A percentile compares a stretch with the other conserved stretches of the same genome.
phyloP scores from a whole-genome alignment of 1,140 invertebrate genomes.

The Dolichoris vasculosae region DNA sequence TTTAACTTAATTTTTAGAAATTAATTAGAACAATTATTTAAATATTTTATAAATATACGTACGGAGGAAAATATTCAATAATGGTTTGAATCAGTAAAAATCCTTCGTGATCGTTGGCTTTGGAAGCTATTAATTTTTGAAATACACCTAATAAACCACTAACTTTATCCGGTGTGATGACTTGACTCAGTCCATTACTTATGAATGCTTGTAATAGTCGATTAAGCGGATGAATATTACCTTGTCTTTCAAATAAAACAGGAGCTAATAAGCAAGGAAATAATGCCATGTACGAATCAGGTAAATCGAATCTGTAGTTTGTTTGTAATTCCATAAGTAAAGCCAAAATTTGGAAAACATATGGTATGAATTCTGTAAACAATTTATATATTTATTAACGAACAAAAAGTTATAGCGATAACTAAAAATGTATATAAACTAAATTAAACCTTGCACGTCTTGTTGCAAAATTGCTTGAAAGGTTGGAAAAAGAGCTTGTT shows the following conservation, averaged over 20 bases:
- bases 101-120: conserved; percentile 96
- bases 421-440: conserved; percentile 44
- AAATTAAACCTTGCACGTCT: conserved; percentile 87
- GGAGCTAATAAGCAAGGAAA: conserved; percentile 92
- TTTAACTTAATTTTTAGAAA: conserved; percentile 30
- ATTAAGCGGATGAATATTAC: conserved; percentile 93
- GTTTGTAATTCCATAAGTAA: conserved; percentile 89
- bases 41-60: conserved; percentile 69
- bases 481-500: conserved; percentile 92
- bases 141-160: conserved; percentile 94
- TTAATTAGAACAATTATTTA: conserved; percentile 22
- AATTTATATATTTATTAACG: conserved; percentile 19
- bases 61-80: conserved; percentile 84
- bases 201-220: conserved; percentile 91
- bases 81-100: conserved; percentile 92
- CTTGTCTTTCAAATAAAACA: conserved; percentile 92
- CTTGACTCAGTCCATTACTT: conserved; percentile 82
- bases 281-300: conserved; percentile 90
- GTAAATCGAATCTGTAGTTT: conserved; percentile 72
- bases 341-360: conserved; percentile 97
- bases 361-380: conserved; percentile 94
- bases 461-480: conserved; percentile 95
- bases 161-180: conserved; percentile 82
- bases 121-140: conserved; percentile 96
- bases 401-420: conserved; percentile 28